Evolutionary conservation across 2,888 invertebrate genomes (phyloP), one percentile per base, ranked within the genome.

Genomic region (Horisme vitalbata): DNA sequence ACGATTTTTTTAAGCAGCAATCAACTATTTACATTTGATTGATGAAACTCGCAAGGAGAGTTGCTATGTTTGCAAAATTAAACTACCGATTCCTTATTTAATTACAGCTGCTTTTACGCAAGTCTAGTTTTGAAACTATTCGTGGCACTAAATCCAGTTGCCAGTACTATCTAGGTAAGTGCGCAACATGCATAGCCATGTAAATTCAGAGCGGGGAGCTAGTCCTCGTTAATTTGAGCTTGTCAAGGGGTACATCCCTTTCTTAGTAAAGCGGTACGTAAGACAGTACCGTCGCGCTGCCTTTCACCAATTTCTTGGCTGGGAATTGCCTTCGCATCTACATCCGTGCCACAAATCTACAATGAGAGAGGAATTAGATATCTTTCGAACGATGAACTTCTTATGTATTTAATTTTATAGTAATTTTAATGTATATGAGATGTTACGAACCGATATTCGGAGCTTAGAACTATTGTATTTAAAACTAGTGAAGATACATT

Each of bases 101-200:
- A 80, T 83, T 83, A 83, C 76, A 71, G 68, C 71, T 71, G 68
- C 71, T 75, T 33, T 12, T 72, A 71, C 69, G 60, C 73, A 59
- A 66, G 65, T 68, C 62, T 63, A 62, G 75, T 82, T 80, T 58
- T 51, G 57, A 78, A 86, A 87, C 86, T 84, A 87, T 87, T 84
- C 68, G 68, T 59, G 71, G 74, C 71, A 78, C 75, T 87, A 85
- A 86, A 87, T 84, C 79, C 74, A 71, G 65, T 67, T 69, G 68
- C 68, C 66, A 71, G 74, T 74, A 77, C 75, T 78, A 79, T 76
- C 76, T 78, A 65, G 63, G 71, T 75, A 65, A 64, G 71, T 75
- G 76, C 71, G 78, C 82, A 77, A 81, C 82, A 84, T 84, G 82
- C 83, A 84, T 83, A 82, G 79, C 80, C 81, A 83, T 86, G 86